These are phyloP conservation scores for Nasalis larvatus DNA, from an alignment of 2,113 vertebrate species.

Conservation along the genomic window DNA sequence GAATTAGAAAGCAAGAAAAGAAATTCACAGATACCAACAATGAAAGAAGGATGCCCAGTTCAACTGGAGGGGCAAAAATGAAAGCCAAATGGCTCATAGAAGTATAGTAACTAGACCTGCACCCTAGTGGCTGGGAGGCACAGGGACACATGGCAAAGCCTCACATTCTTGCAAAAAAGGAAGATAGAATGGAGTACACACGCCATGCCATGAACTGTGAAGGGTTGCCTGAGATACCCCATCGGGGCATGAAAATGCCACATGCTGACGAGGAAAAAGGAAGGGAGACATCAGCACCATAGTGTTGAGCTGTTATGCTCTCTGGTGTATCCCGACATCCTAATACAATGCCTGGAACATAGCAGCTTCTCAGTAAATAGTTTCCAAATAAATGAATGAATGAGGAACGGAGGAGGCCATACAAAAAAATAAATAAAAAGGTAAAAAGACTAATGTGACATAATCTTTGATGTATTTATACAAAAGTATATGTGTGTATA, in stretches of 20 bases:
- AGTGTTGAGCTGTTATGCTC: neutral
- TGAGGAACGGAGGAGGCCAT: neutral
- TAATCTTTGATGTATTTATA: neutral
- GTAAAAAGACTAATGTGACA: neutral
- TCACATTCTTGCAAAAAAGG: neutral
- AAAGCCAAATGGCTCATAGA: neutral
- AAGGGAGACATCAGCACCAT: accelerated
- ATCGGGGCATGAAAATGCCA: neutral
- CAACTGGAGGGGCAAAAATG: neutral
- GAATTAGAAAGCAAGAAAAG: neutral
- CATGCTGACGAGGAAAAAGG: neutral
- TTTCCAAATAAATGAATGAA: neutral
- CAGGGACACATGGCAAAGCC: neutral
- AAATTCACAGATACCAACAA: neutral
- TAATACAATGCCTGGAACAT: neutral
- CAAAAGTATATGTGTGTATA: neutral
- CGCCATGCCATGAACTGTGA: neutral
- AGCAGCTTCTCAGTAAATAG: neutral
- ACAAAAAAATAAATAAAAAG: neutral
- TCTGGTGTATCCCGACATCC: neutral
- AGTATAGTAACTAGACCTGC: neutral
- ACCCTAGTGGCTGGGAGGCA: neutral
- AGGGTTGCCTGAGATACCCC: neutral
- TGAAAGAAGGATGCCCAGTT: neutral
- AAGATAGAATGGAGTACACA: neutral